Conservation (phyloP, 2,797 vertebrate genomes). For the Channa striata region DNA sequence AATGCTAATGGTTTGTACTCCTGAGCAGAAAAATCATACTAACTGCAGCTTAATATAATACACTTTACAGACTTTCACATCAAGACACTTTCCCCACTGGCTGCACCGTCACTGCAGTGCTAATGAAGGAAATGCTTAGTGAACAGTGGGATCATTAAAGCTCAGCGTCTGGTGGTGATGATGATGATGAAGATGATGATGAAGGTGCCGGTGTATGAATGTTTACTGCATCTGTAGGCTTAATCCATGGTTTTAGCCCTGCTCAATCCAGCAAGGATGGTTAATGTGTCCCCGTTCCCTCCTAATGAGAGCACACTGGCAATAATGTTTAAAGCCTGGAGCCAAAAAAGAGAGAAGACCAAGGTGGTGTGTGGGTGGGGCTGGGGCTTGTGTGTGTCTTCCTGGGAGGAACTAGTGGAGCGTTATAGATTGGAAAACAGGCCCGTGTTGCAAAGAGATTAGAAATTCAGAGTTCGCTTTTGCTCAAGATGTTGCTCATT, state of each 20-base stretch:
- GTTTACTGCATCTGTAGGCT: slow-evolving; percentile 24
- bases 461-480: slow-evolving; percentile 22
- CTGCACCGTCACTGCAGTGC: slow-evolving; percentile 39
- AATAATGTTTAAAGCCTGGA: slow-evolving; percentile 46
- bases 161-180: slow-evolving; percentile 5
- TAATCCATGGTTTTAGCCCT: slow-evolving; percentile 17
- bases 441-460: slow-evolving; percentile 20
- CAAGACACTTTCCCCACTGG: slow-evolving; percentile 34
- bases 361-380: slow-evolving; percentile 1
- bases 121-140: slow-evolving; percentile 48
- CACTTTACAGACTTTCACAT: slow-evolving; percentile 23
- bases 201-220: not conserved
- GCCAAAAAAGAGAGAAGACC: slow-evolving; percentile 26
- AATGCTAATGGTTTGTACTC: slow-evolving; percentile 38
- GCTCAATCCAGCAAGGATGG: slow-evolving; percentile 29
- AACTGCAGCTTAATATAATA: slow-evolving; percentile 43
- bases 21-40: slow-evolving; percentile 27
- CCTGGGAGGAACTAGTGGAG: slow-evolving; percentile 11
- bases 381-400: slow-evolving; percentile 5
- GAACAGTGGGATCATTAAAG: slow-evolving; percentile 56
- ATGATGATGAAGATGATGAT: too few species aligned
- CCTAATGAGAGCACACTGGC: slow-evolving; percentile 50
- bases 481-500: slow-evolving; percentile 14
- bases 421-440: slow-evolving; percentile 45
- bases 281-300: slow-evolving; percentile 42